Conservation (phyloP, 1,140 invertebrate genomes). For the Psilanteris sp. region DNA sequence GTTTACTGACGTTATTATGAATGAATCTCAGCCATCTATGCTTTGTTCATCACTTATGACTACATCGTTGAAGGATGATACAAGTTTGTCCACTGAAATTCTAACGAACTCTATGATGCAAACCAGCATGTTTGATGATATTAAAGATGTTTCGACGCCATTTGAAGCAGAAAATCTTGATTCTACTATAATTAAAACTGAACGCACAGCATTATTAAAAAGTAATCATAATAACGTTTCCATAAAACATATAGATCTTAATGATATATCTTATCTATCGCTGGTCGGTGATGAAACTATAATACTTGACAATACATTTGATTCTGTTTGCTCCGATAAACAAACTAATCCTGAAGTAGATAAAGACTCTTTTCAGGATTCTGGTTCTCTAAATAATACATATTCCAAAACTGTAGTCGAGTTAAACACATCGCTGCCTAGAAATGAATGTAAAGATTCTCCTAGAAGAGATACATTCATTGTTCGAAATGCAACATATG, state of each 20-base stretch:
- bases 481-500: constrained; percentile 9
- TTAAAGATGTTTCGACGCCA: constrained; percentile 45
- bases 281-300: background rate
- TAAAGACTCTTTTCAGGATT: constrained; percentile 16
- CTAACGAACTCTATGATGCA: constrained; percentile 75
- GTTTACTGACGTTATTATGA: constrained; percentile 70
- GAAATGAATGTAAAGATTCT: background rate
- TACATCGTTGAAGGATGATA: constrained; percentile 45
- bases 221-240: background rate
- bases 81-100: constrained; percentile 55
- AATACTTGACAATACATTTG: constrained; percentile 19
- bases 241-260: background rate
- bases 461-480: constrained; percentile 5
- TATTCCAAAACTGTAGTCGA: constrained; percentile 32
- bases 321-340: constrained; percentile 4
- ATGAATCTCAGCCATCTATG: constrained; percentile 73
- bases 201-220: too few relatives aligned
- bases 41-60: constrained; percentile 69
- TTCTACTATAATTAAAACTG: constrained; percentile 14
- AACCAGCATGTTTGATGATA: constrained; percentile 70
- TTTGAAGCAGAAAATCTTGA: constrained; percentile 29
- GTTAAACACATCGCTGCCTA: background rate
- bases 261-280: constrained; percentile 17
- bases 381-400: constrained; percentile 29
- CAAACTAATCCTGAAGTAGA: constrained; percentile 29